Percentiles rank a stretch among this genome's conserved stretches.
Conservation (phyloP, 2,888 invertebrate species). For the Ectemnius continuus region DNA sequence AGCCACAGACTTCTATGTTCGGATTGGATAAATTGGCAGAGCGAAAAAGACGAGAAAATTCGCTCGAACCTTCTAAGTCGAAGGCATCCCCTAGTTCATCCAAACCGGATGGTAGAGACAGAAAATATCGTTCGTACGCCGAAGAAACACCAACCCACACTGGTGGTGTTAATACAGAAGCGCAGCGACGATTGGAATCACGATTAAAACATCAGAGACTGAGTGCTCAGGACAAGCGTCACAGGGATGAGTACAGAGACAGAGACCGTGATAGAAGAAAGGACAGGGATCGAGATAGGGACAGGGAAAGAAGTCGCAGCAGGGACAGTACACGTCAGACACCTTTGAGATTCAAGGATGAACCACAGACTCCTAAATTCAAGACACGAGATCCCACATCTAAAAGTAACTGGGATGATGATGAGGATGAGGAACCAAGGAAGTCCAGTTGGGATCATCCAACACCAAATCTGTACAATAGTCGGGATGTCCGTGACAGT, state of each 20-base stretch:
- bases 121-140: slow-evolving; percentile 88
- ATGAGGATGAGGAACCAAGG: slow-evolving; percentile 80
- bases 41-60: slow-evolving; percentile 82
- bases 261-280: slow-evolving; percentile 70
- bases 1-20: slow-evolving; percentile 87
- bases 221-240: slow-evolving; percentile 66
- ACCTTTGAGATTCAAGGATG: slow-evolving; percentile 86
- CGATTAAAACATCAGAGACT: slow-evolving; percentile 74
- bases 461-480: slow-evolving; percentile 84
- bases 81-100: slow-evolving; percentile 64
- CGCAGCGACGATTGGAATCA: slow-evolving; percentile 83
- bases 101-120: slow-evolving; percentile 69
- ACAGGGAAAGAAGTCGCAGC: slow-evolving; percentile 59
- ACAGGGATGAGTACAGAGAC: slow-evolving; percentile 71
- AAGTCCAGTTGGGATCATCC: slow-evolving; percentile 96
- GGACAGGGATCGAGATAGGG: slow-evolving; percentile 58
- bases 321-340: slow-evolving; percentile 62
- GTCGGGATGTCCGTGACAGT: slow-evolving; percentile 74
- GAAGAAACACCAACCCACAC: slow-evolving; percentile 97
- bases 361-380: slow-evolving; percentile 90
- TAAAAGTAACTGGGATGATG: slow-evolving; percentile 88
- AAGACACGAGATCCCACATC: slow-evolving; percentile 80
- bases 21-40: slow-evolving; percentile 93
- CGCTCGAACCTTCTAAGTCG: slow-evolving; percentile 65
- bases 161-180: slow-evolving; percentile 92